Evolutionary conservation across 2,888 invertebrate species (phyloP), one percentile per base, ranked within the genome.

Genomic region (Osedax frankpressi): DNA sequence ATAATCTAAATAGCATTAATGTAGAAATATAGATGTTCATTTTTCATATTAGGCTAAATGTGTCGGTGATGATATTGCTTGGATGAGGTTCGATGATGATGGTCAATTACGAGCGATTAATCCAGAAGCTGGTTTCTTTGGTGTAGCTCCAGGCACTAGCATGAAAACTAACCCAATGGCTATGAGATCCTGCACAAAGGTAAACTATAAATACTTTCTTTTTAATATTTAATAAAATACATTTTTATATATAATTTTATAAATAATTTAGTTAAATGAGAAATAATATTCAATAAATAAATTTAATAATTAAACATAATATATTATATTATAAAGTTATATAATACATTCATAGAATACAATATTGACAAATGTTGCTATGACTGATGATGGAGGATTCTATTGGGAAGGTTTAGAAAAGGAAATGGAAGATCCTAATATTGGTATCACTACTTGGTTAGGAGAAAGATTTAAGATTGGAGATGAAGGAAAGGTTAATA

Each of bases 141-240:
- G 79, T 2, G 79, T 79, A 1, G 79, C 79, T 26, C 79, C 79
- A 26, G 77, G 92, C 86, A 79, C 72, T 2, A 78, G 76, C 75
- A 59, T 28, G 28, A 76, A 77, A 65, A 80, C 80, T 14, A 80
- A 80, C 44, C 80, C 79, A 1, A 74, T 78, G 11, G 80, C 80
- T 28, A 78, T 80, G 78, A 62, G 75, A 30, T 78, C 78, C 1
- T 60, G 73, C 24, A 26, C 73, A 72, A 76, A 74, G 44, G 44
- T 44, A 11, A 11, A 19, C n/a, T n/a, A n/a, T 44, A 11, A 19
- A 11, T 44, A 6, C 19, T 11, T 44, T 11, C 44, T 19, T 19
- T 44, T 44, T 44, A 44, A 44, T 44, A 44, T 44, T 44, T 11
- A 44, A 19, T 44, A 44, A 44, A 11, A 6, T 44, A 11, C 44